Evolutionary conservation across 2,888 invertebrate species (phyloP), one percentile per base, ranked within the genome.

Genomic region (Scaptomyza reducta): DNA sequence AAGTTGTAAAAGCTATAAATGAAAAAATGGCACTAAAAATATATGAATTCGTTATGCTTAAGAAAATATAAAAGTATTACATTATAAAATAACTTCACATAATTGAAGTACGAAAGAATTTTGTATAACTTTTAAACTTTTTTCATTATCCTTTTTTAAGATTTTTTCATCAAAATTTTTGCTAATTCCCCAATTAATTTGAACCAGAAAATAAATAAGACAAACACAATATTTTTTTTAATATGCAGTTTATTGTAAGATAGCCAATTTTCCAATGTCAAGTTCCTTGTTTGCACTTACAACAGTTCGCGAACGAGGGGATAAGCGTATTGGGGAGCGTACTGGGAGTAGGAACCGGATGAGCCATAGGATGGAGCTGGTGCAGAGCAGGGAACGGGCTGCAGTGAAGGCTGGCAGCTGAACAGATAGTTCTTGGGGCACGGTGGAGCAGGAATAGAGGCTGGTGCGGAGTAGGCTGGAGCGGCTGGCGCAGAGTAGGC

Each of bases 391-490:
- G 90, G 88, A 33, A 86, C 90, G 69, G 90, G 88, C 54, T 82
- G 70, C 51, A 91, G 66, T 0, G 74, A 79, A 44, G 91, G 90
- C 50, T 85, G 80, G 73, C 90, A 91, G 61, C 91, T 90, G 69
- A 91, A 81, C 57, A 91, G 65, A 56, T 90, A 90, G 69, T 88
- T 90, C 62, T 80, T 89, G 38, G 90, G 85, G 64, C 91, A 90
- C n/a, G 89, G 87, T 46, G 88, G 85, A 2, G 89, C 55, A 51
- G 87, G 71, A 42, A 85, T 56, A 6, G 89, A 56, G 11, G 63
- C 53, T 9, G 70, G 71, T 27, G 68, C 63, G 7, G 69, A 69
- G 35, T 69, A 70, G 16, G 62, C 42, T 1, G 67, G 61, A 0
- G 72, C 56, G 7, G 77, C 66, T 3, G 80, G 79, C 2, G 76